phyloP scores from a whole-genome alignment of 2,113 vertebrate genomes.

The Rousettus leschenaultii region DNA sequence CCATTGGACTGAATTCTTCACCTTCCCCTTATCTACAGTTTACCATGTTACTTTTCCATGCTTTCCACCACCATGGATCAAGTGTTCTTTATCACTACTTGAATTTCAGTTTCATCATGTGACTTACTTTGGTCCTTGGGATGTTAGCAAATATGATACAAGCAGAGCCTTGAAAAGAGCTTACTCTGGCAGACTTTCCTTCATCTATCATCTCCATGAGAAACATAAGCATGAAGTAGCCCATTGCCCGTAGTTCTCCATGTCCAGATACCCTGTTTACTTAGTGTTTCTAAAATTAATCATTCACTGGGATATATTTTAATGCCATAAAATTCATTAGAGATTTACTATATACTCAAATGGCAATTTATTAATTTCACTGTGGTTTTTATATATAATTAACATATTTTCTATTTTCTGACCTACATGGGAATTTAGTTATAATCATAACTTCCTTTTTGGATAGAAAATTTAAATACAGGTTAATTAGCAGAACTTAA shows the following conservation, averaged over 20 bases:
- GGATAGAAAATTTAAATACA: background rate
- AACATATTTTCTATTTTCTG: background rate
- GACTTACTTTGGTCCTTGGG: background rate
- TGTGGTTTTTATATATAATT: background rate
- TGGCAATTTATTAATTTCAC: background rate
- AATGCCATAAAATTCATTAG: background rate
- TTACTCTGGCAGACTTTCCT: background rate
- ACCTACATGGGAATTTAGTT: background rate
- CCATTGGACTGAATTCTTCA: background rate
- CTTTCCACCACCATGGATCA: background rate
- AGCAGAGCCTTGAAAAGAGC: background rate
- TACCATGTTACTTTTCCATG: background rate
- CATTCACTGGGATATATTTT: background rate
- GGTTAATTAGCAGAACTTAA: background rate
- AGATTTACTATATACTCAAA: background rate
- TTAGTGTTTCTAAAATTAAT: slow-evolving; percentile 17
- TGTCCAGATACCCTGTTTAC: background rate
- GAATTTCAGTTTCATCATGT: background rate
- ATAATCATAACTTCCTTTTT: background rate
- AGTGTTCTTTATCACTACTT: background rate
- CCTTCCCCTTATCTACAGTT: background rate
- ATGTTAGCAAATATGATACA: background rate
- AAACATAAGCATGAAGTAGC: background rate
- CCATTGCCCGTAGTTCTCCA: background rate
- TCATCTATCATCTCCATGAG: background rate